Conservation (phyloP, 2,888 invertebrate species). For the Macrosoma leucophasiata region DNA sequence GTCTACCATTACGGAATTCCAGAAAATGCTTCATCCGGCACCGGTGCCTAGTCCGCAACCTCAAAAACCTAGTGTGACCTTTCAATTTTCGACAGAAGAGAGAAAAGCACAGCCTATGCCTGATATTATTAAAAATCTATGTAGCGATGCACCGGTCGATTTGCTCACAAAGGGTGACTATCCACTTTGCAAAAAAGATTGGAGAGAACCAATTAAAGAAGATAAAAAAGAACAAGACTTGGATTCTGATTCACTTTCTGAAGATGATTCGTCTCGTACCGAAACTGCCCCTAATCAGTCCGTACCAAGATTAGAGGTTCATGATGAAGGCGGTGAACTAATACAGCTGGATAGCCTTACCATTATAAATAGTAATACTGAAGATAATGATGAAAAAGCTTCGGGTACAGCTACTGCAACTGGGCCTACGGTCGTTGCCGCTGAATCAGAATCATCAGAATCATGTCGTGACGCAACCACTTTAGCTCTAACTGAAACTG, state of each 20-base stretch:
- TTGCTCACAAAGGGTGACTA: constrained; percentile 53
- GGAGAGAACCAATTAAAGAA: constrained; percentile 67
- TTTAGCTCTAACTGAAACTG: constrained; percentile 87
- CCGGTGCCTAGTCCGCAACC: constrained; percentile 52
- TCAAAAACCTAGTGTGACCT: constrained; percentile 40
- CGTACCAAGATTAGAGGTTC: constrained; percentile 83
- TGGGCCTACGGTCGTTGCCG: constrained; percentile 60
- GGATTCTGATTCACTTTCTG: constrained; percentile 76
- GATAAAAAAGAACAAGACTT: constrained; percentile 45
- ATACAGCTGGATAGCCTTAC: constrained; percentile 78
- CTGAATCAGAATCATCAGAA: constrained; percentile 74
- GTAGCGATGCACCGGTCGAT: constrained; percentile 54
- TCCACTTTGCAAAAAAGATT: constrained; percentile 42
- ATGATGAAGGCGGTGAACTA: constrained; percentile 81
- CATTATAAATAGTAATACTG: constrained; percentile 52
- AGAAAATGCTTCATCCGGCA: constrained; percentile 88
- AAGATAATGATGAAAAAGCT: constrained; percentile 43
- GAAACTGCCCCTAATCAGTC: constrained; percentile 57
- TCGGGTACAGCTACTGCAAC: constrained; percentile 48
- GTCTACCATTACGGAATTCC: constrained; percentile 90
- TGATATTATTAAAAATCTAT: constrained; percentile 72
- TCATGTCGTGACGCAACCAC: constrained; percentile 83
- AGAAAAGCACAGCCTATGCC: constrained; percentile 76
- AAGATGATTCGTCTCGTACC: constrained; percentile 54
- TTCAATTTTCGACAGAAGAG: constrained; percentile 50